Percentiles rank a stretch among this genome's conserved stretches.
Evolutionary conservation across 2,113 vertebrate genomes (phyloP).

Genomic region (Campylomormyrus numenius): DNA sequence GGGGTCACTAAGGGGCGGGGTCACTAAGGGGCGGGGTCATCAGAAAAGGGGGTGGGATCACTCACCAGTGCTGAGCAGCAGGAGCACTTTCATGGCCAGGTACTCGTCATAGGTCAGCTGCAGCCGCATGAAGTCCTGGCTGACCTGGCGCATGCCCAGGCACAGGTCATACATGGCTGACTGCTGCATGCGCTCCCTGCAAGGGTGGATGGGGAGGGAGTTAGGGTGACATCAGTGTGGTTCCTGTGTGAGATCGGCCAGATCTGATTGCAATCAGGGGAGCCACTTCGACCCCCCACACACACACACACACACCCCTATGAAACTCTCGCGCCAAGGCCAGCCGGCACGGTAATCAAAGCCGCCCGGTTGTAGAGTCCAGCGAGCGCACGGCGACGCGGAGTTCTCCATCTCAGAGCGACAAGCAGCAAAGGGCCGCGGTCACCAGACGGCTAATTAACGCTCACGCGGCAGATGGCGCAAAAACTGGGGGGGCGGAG

Average conservation of each 20-base stretch:
- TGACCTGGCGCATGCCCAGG: constrained; percentile 95
- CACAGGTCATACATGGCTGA: constrained; percentile 98
- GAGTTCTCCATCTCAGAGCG: background rate
- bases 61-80: constrained; percentile 92
- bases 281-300: background rate
- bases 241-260: background rate
- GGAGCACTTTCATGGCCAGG: constrained; percentile 93
- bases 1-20: background rate
- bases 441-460: constrained; percentile 34
- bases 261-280: background rate
- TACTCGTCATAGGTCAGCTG: constrained; percentile 95
- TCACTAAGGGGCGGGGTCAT: too few relatives aligned
- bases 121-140: constrained; percentile 92
- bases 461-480: constrained; percentile 39
- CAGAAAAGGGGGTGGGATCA: background rate
- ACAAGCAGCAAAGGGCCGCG: constrained; percentile 27
- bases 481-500: constrained; percentile 33
- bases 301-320: background rate
- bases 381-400: background rate
- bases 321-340: background rate
- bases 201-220: constrained; percentile 17
- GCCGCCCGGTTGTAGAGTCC: background rate
- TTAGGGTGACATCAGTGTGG: background rate
- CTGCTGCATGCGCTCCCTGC: constrained; percentile 92
- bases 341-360: background rate